Base-by-base conservation (phyloP, 2,797 vertebrate genomes). In the Paratrypauchen microcephalus region DNA sequence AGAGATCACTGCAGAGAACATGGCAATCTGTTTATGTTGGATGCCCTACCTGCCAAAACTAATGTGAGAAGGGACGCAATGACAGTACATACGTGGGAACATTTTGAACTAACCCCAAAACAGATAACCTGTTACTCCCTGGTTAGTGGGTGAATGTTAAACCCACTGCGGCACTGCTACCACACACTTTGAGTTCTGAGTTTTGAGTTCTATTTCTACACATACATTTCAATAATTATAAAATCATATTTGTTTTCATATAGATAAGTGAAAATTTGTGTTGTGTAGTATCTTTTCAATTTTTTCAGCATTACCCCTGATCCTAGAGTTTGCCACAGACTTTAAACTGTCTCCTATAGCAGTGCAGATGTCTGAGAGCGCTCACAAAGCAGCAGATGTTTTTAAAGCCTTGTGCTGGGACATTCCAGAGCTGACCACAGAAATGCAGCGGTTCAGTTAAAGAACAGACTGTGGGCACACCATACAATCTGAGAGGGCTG, bases 361-460 rank as follows among this genome's bases (percentile, higher is more conserved):
- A 11, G 64, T 54, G 56, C 56, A 59, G 23, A 63, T 69, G 68
- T 61, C 63, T 73, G 65, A 61, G 57, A 59, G 39, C 28, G 47
- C 64, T 32, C 59, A 81, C 30, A 50, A 45, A 64, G 50, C 75
- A 69, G 68, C 76, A 41, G 65, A 76, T 73, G 75, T 60, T 76
- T 77, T 79, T 57, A 68, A 79, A 75, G 68, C 47, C 71, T 68
- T 85, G 52, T 78, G 66, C 76, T n/a, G 60, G 78, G 64, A 71
- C 79, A 82, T 88, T 87, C 87, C 87, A 83, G 82, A 75, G 77
- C 75, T 69, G 56, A 76, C 89, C 83, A 83, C 90, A 92, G 82
- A 88, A 81, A 92, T 90, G 87, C 69, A 73, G 83, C 75, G 87
- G 88, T 86, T 87, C 63, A 83, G 13, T 69, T 81, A 63, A 79